These are phyloP conservation scores for Myotis myotis DNA, from an alignment of 2,797 vertebrate genomes.

Conservation along the genomic window DNA sequence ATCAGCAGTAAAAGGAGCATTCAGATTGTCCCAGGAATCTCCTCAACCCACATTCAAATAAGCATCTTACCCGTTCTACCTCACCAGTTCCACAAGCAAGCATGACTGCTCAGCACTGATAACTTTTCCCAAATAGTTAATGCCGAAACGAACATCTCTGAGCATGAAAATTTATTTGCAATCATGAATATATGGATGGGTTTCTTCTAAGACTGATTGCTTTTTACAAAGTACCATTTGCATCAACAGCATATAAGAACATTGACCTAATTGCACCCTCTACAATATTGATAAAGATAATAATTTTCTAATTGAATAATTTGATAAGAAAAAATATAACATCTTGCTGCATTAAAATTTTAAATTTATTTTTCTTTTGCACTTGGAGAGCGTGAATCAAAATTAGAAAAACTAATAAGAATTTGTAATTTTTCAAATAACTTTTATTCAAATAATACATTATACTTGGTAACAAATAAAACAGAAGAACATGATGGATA, in stretches of 20 bases:
- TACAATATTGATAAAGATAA: not conserved
- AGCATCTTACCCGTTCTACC: not conserved
- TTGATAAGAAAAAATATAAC: not conserved
- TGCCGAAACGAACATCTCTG: not conserved
- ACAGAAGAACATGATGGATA: not conserved
- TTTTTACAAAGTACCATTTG: not conserved
- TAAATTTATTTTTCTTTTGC: not conserved
- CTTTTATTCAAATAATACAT: not conserved
- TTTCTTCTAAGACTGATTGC: not conserved
- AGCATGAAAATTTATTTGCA: not conserved
- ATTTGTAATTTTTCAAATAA: not conserved
- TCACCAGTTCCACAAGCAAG: not conserved
- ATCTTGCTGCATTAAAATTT: not conserved
- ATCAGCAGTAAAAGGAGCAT: not conserved
- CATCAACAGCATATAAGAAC: not conserved
- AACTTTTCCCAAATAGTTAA: not conserved
- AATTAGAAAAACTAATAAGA: not conserved
- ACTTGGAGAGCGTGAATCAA: not conserved
- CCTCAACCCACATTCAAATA: not conserved
- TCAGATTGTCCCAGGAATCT: not conserved
- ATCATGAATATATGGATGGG: not conserved
- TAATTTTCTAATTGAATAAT: not conserved
- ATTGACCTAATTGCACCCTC: not conserved
- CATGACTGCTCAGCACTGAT: not conserved
- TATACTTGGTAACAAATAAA: not conserved